A percentile compares a stretch with the other conserved stretches of the same genome.
Evolutionary conservation across 2,113 vertebrate genomes (phyloP).

Genomic region (Takifugu bimaculatus): DNA sequence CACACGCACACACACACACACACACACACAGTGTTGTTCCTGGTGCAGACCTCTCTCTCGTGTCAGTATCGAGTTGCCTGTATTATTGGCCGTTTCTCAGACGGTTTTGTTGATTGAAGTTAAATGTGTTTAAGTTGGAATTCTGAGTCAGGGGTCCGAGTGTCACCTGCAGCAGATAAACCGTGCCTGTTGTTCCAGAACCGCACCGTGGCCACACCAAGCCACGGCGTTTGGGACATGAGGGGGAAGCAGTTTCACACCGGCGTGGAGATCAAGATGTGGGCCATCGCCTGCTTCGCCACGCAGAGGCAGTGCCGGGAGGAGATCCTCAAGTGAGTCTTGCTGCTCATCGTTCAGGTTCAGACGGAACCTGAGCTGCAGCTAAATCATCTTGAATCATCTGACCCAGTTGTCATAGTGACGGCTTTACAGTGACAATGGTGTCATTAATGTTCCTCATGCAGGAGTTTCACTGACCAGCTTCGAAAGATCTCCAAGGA

Average conservation of each 20-base stretch:
- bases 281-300: conserved; percentile 96
- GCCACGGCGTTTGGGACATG: conserved; percentile 98
- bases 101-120: no score
- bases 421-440: no score
- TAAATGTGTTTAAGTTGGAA: no score
- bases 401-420: no score
- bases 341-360: no score
- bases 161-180: conserved; percentile 57
- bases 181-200: conserved; percentile 78
- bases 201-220: conserved; percentile 93
- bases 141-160: neutral
- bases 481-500: conserved; percentile 96
- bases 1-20: no score
- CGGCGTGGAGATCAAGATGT: conserved; percentile 96
- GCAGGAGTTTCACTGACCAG: conserved; percentile 92
- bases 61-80: no score
- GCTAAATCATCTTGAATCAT: no score
- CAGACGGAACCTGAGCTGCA: no score
- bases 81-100: no score
- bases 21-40: no score
- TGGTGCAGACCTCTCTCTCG: no score
- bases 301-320: conserved; percentile 94
- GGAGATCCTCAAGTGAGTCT: conserved; percentile 87
- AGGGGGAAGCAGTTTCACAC: conserved; percentile 97
- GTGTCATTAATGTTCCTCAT: neutral